Percentiles rank a stretch among this genome's conserved stretches.
These are phyloP conservation scores for Petrocephalus sullivani DNA, from an alignment of 2,797 vertebrate genomes.

Conservation along the genomic window DNA sequence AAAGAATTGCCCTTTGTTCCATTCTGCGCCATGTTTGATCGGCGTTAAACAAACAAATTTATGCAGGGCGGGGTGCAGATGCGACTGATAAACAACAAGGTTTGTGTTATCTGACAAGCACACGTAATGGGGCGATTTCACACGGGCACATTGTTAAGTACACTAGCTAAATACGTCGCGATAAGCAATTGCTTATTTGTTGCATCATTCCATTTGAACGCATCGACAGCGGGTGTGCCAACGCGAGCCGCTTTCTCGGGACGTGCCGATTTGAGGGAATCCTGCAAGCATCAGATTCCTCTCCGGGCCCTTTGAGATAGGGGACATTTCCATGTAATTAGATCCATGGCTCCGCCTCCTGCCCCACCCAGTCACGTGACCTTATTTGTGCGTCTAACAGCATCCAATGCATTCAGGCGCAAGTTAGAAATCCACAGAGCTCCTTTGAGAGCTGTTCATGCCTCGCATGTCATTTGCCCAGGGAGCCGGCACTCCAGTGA, in stretches of 20 bases:
- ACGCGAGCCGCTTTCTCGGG: not conserved
- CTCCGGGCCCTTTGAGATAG: not conserved
- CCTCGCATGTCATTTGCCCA: not conserved
- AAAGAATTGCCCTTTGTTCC: not conserved
- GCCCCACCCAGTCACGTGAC: not conserved
- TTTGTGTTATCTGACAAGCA: not conserved
- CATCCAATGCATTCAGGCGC: not conserved
- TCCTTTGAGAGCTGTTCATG: not conserved
- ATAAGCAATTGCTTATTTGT: conserved; percentile 5
- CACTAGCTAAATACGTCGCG: not conserved
- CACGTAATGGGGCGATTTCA: not conserved
- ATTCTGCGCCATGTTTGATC: not conserved
- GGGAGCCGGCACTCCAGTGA: not conserved
- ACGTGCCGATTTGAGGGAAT: not conserved
- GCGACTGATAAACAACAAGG: not conserved
- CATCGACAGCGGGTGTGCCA: not conserved
- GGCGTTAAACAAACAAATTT: not conserved
- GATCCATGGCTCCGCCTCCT: not conserved
- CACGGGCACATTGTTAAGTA: not conserved
- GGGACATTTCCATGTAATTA: not conserved
- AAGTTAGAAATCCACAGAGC: not conserved
- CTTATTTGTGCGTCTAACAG: not conserved
- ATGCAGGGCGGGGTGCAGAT: not conserved
- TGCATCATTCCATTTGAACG: conserved; percentile 11
- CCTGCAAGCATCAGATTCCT: not conserved